Conservation (phyloP, 2,113 vertebrate species). For the Caracal caracal region DNA sequence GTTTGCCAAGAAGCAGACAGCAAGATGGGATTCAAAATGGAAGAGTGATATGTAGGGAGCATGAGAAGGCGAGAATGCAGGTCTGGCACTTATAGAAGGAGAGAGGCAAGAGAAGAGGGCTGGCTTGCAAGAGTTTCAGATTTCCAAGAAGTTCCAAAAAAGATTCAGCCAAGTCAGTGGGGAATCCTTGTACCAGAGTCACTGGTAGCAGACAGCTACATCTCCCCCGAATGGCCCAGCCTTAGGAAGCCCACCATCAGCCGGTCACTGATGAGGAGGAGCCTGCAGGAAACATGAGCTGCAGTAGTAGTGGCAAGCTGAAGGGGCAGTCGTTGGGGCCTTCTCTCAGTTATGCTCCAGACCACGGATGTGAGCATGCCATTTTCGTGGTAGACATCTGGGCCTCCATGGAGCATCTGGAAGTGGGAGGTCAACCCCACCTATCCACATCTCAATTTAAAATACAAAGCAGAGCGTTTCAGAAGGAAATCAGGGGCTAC, state of each 20-base stretch:
- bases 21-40: background rate
- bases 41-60: background rate
- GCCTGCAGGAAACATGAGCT: background rate
- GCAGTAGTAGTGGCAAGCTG: background rate
- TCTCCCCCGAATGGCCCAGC: background rate
- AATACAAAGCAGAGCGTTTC: background rate
- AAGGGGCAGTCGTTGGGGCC: too few species aligned
- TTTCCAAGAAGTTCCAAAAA: background rate
- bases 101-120: background rate
- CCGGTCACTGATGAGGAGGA: background rate
- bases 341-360: background rate
- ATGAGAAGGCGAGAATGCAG: background rate
- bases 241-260: background rate
- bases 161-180: background rate
- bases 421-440: background rate
- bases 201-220: background rate
- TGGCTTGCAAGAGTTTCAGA: background rate
- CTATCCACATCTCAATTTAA: background rate
- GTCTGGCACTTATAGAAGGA: background rate
- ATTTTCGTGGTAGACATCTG: background rate
- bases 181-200: background rate
- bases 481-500: background rate
- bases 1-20: background rate
- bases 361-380: background rate
- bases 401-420: background rate